Base-by-base conservation (phyloP, 2,113 vertebrate species). In the Archocentrus centrarchus region DNA sequence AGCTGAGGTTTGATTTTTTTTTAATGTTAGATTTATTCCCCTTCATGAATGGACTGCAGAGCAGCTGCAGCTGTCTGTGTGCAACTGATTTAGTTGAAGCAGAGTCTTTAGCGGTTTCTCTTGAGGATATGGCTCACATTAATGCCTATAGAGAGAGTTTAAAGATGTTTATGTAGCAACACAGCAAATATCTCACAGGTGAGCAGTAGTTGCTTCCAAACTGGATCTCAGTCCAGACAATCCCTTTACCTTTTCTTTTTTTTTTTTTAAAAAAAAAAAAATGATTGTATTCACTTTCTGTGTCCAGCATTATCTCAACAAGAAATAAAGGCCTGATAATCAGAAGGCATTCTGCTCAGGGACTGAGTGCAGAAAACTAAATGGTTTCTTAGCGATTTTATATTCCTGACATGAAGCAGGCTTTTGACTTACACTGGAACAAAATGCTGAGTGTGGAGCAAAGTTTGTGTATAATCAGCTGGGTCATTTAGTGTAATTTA, bases 51-150 rank as follows among this genome's bases (percentile, higher is more conserved):
- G 35, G 35, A 53, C 17, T 59, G 66, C 20, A 77, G 41, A 78
- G 59, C 64, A 79, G 64, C 86, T 84, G 80, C 89, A 84, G 87
- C 75, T 86, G 87, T 79, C 83, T 75, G 73, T 57, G 41, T 59
- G 75, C 70, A 59, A 32, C 76, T 85, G 83, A 89, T 86, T 81
- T 82, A 66, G 81, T 18, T 79, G 63, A 85, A 89, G 85, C 75
- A 86, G 58, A 91, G 79, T 59, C 55, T 83, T 76, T 79, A 79
- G 55, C 75, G 6, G 68, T 81, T 82, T 76, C 61, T 39, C 83
- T 18, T 3, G 77, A 50, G 80, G 11, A 80, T 20, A 50, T 18
- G n/a, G 50, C 68, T 82, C 63, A 62, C 3, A 7, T 60, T 79
- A 55, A 77, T 59, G 62, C 60, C 50, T 53, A 41, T n/a, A 57